Base-by-base conservation (phyloP, 2,888 invertebrate genomes). In the Amorpha juglandis region DNA sequence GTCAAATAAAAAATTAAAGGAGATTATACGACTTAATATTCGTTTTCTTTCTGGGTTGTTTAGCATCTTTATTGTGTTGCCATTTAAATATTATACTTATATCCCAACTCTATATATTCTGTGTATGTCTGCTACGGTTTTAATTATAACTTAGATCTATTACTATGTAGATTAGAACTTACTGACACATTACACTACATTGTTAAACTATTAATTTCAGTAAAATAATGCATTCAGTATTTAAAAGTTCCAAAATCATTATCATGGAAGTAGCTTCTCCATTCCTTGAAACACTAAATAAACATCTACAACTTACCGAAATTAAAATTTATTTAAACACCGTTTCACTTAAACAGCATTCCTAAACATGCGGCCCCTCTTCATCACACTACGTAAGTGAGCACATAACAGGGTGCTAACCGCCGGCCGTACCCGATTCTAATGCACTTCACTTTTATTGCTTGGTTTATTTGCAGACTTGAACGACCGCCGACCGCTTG, bases 391-490 rank as follows among this genome's bases (percentile, higher is more conserved):
- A 58, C 58, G 58, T 42, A 58, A 27, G 52, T 38, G 42, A 58
- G 58, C 71, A 69, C 68, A 69, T 74, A 70, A 74, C 68, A 67
- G 69, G 70, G 69, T 70, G 71, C 67, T 67, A 65, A 67, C 71
- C 72, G 69, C 68, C 69, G 65, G 63, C 70, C 74, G 75, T 75
- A 78, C 79, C 71, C 79, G 77, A 78, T 80, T 73, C 75, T 80
- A 77, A 82, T 83, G 81, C 81, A 83, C 82, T 82, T 77, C 74
- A 75, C 75, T 80, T 83, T 87, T 84, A 86, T 82, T 75, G 78
- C 66, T 66, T 52, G 48, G 71, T 76, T 74, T 71, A 73, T 70
- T 64, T 58, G 47, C 58, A 48, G 47, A 42, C 42, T 58, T 42
- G 42, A 42, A 58, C 42, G 52, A 33, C 50, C 50, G 53, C 53